phyloP scores from a whole-genome alignment of 2,113 vertebrate species.

The Daubentonia madagascariensis region DNA sequence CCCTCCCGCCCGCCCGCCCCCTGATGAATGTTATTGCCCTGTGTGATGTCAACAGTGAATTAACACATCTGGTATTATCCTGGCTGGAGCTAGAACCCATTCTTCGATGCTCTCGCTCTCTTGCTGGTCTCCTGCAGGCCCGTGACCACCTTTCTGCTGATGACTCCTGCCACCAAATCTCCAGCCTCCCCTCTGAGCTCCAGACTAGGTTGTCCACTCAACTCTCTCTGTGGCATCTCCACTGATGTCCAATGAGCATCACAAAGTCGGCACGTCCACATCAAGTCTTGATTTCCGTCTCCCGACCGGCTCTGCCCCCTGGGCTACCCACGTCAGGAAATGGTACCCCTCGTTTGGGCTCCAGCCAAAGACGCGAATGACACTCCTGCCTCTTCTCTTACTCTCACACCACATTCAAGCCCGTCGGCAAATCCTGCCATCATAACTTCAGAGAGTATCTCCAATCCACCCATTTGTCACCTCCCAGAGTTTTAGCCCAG shows the following conservation, averaged over 20 bases:
- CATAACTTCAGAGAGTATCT: neutral
- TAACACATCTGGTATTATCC: too few species aligned
- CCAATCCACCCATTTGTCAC: neutral
- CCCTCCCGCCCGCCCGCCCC: too few species aligned
- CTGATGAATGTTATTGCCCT: too few species aligned
- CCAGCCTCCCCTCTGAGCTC: neutral
- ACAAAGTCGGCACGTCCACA: neutral
- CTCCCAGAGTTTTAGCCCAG: neutral
- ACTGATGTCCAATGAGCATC: neutral
- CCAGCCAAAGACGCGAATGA: neutral
- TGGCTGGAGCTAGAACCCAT: too few species aligned
- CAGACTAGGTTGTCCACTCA: accelerated
- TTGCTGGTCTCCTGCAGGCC: neutral
- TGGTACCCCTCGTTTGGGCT: neutral
- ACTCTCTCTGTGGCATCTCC: neutral
- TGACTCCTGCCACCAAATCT: neutral
- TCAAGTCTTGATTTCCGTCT: neutral
- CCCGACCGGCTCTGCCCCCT: too few species aligned
- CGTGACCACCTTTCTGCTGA: neutral
- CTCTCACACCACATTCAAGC: neutral
- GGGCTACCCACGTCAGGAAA: neutral
- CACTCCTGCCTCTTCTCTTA: neutral
- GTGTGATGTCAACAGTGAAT: too few species aligned
- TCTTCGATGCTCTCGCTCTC: neutral
- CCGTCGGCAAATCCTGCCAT: neutral